Conservation (phyloP, 1,140 invertebrate species). For the Diachasma alloeum region DNA sequence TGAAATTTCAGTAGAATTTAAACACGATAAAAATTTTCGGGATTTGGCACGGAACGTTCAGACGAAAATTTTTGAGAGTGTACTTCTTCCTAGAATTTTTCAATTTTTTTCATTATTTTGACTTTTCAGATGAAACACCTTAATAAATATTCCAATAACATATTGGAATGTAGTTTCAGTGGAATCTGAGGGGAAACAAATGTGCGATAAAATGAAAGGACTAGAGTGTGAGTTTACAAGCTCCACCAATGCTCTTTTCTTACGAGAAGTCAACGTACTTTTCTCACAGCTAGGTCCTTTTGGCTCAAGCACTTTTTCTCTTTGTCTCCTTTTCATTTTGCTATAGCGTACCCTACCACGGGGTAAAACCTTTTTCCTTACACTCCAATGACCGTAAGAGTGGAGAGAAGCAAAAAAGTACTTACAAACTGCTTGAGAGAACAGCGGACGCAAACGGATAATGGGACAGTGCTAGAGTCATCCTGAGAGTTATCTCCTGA, state of each 20-base stretch:
- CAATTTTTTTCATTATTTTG: neutral
- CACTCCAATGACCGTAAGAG: constrained; percentile 20
- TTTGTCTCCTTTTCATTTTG: constrained; percentile 1
- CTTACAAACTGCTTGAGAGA: constrained; percentile 33
- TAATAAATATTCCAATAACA: constrained; percentile 2
- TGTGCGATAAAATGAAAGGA: neutral
- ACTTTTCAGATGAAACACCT: neutral
- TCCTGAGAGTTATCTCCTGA: neutral
- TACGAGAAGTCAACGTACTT: neutral
- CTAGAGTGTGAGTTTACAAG: constrained; percentile 1
- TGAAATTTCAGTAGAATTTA: too few species aligned
- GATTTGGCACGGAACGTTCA: too few species aligned
- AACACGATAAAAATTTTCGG: too few species aligned
- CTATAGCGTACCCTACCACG: neutral
- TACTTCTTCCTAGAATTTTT: too few species aligned
- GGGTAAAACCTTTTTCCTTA: neutral
- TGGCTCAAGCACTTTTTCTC: neutral
- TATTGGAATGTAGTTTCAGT: neutral
- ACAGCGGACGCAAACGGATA: constrained; percentile 32
- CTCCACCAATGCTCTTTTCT: constrained; percentile 12
- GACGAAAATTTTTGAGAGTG: too few species aligned
- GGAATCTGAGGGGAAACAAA: neutral
- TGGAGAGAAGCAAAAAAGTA: constrained; percentile 34
- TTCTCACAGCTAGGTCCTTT: constrained; percentile 3
- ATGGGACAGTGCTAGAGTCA: constrained; percentile 1